Base-by-base conservation (phyloP, 2,888 invertebrate genomes). In the Eucriotettix oculatus region DNA sequence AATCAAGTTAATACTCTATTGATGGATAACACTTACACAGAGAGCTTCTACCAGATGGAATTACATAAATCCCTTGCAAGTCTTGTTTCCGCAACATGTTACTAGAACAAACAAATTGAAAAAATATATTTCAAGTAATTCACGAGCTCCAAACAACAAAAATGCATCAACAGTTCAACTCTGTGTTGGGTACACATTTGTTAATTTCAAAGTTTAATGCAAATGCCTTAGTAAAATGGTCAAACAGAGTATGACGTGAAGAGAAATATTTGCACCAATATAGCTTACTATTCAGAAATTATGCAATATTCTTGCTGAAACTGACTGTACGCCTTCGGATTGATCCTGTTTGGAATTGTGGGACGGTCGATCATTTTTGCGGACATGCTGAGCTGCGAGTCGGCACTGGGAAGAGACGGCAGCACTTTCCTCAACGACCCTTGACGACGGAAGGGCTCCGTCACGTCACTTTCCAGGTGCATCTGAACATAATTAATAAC, bases 251-350 rank as follows among this genome's bases (percentile, higher is more conserved):
- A 29, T 29, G 7, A 29, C 2, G 29, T 29, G 29, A 29, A 29
- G 29, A 29, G 29, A 29, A 29, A 29, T 29, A 29, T 29, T 29
- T 5, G 29, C 7, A 29, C 2, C 2, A 29, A 29, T 53, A 11
- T 16, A 58, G 79, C 88, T 84, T 82, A 94, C 93, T 92, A 95
- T 78, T 95, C 94, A 7, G 92, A 90, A 74, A 94, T 82, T 67
- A 94, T 85, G 67, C 87, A 85, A 69, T 94, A 94, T 74, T 95
- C 94, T 71, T 90, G 87, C 69, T 90, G 85, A 71, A 87, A 88
- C 66, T 85, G 80, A 54, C 84, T 83, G 71, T 87, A 83, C 61
- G 85, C 74, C 71, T 85, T 86, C 62, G 79, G 80, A 62, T 78
- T 74, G 70, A 59, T 58, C 14, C 63, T 66, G 52, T 63, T 64